Conservation (phyloP, 2,113 vertebrate species). For the Sapayoa aenigma region DNA sequence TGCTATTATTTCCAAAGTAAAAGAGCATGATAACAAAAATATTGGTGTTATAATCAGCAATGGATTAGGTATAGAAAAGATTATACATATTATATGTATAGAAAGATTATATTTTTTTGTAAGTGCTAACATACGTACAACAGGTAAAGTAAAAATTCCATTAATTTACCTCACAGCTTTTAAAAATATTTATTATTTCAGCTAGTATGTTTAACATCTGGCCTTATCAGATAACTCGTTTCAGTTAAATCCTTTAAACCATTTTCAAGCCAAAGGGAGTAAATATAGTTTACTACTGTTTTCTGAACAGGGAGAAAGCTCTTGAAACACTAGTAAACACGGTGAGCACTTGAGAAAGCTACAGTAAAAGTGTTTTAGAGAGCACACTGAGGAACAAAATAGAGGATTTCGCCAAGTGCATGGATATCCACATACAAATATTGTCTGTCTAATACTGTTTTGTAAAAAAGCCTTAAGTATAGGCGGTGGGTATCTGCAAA, state of each 20-base stretch:
- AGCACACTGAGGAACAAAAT: not conserved
- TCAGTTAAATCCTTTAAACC: constrained; percentile 27
- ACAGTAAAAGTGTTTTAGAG: not conserved
- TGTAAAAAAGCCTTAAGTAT: not conserved
- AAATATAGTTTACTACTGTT: not conserved
- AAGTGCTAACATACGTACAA: not conserved
- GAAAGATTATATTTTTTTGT: not conserved
- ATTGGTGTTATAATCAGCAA: not conserved
- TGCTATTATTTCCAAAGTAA: not conserved
- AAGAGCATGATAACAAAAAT: not conserved
- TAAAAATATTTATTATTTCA: not conserved
- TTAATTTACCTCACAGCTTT: not conserved
- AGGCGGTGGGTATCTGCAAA: not conserved
- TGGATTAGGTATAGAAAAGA: not conserved
- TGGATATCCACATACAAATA: not conserved
- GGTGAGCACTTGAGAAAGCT: not conserved
- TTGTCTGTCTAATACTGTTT: not conserved
- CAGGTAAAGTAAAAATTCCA: not conserved
- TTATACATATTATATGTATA: no score
- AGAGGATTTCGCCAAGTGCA: not conserved
- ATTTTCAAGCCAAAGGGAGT: not conserved
- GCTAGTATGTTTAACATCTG: not conserved
- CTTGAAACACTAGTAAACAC: not conserved
- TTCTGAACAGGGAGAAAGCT: not conserved
- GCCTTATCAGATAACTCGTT: not conserved